Conservation (phyloP, 1,140 invertebrate species). For the Euwallacea fornicatus region DNA sequence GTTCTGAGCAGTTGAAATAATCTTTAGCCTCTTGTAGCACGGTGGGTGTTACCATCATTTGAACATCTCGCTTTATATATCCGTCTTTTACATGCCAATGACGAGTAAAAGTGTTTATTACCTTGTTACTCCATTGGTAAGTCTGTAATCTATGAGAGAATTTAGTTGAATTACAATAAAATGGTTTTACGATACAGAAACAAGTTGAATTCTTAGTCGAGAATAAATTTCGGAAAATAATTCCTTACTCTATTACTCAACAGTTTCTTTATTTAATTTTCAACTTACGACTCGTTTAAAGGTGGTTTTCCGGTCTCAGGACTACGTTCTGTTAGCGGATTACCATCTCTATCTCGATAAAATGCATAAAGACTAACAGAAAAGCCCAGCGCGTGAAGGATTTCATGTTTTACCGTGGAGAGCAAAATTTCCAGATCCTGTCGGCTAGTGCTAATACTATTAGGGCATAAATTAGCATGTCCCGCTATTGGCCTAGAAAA, state of each 20-base stretch:
- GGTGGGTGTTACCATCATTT: constrained; percentile 90
- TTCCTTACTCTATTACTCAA: neutral
- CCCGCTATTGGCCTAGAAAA: constrained; percentile 91
- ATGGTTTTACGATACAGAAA: too few species aligned
- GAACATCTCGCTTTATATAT: constrained; percentile 70
- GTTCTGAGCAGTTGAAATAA: constrained; percentile 86
- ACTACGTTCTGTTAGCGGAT: constrained; percentile 78
- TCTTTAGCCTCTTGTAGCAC: constrained; percentile 82
- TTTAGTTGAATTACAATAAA: neutral
- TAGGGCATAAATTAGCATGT: constrained; percentile 96
- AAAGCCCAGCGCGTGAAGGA: constrained; percentile 95
- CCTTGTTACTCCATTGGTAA: constrained; percentile 90
- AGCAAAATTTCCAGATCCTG: constrained; percentile 91
- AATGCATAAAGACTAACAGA: constrained; percentile 95
- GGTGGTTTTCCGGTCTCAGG: constrained; percentile 84
- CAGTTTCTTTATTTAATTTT: too few species aligned
- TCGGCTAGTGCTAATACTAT: constrained; percentile 89
- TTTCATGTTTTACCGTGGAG: constrained; percentile 98
- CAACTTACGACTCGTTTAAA: constrained; percentile 80
- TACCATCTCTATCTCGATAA: constrained; percentile 81
- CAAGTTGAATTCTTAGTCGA: too few species aligned
- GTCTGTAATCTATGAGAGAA: constrained; percentile 70
- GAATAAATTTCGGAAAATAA: too few species aligned
- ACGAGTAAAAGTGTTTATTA: constrained; percentile 79
- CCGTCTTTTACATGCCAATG: constrained; percentile 87